Conservation (phyloP, 2,797 vertebrate species). For the Pantherophis vulpinus region DNA sequence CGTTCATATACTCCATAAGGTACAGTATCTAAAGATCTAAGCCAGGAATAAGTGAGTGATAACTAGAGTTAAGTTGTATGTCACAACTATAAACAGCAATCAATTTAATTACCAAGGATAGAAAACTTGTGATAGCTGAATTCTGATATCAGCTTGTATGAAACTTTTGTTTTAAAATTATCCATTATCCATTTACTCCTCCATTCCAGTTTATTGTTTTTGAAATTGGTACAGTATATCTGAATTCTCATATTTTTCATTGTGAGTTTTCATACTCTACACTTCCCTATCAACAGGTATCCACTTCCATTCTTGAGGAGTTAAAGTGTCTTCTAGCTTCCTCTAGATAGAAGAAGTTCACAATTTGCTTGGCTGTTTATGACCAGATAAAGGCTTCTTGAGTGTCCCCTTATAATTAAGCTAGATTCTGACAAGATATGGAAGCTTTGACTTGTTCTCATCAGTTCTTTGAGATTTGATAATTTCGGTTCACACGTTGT, state of each 20-base stretch:
- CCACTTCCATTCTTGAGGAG: background rate
- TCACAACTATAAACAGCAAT: background rate
- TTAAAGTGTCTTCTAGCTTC: background rate
- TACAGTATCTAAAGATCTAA: background rate
- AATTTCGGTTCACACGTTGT: background rate
- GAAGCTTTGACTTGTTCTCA: background rate
- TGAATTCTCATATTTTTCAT: background rate
- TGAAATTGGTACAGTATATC: background rate
- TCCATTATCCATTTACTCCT: background rate
- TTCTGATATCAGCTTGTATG: background rate
- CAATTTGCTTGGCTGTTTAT: background rate
- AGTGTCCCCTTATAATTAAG: background rate
- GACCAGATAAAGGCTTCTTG: background rate
- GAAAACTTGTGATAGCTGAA: background rate
- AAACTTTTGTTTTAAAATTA: background rate
- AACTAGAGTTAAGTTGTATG: background rate
- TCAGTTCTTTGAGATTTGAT: background rate
- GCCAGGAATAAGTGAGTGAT: background rate
- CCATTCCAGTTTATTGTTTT: background rate
- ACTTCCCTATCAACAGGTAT: background rate
- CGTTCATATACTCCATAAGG: background rate
- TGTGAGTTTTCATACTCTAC: background rate
- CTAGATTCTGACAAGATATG: background rate
- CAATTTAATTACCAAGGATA: background rate
- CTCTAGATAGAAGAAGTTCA: background rate